Conservation (phyloP, 2,888 invertebrate species). For the Conomelus anceps region DNA sequence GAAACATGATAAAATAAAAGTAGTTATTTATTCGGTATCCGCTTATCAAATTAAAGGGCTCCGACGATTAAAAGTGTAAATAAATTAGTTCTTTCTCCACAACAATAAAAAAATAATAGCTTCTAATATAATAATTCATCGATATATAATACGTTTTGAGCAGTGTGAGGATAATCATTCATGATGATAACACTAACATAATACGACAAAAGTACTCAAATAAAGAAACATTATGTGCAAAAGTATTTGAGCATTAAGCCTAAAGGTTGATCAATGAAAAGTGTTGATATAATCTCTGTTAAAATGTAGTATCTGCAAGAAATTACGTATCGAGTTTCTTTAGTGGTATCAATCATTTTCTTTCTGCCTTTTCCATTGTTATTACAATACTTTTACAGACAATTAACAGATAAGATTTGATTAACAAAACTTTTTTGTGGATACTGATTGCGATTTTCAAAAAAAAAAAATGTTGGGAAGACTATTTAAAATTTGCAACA, state of each 20-base stretch:
- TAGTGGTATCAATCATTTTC: no score
- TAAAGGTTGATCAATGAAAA: no score
- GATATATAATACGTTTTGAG: neutral
- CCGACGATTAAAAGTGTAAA: neutral
- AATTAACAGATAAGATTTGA: no score
- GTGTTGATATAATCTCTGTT: no score
- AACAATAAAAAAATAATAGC: neutral
- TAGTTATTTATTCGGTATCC: neutral
- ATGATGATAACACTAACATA: neutral
- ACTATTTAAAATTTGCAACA: neutral
- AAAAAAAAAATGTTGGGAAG: no score
- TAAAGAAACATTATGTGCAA: neutral
- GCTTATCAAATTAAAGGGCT: neutral
- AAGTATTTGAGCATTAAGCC: neutral
- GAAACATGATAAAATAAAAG: neutral
- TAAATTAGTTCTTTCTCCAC: neutral
- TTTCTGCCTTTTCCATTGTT: no score
- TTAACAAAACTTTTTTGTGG: no score
- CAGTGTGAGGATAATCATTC: neutral
- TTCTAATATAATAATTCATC: neutral
- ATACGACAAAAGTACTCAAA: neutral
- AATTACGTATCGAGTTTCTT: no score
- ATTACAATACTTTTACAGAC: no score
- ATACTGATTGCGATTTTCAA: no score
- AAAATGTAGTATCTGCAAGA: no score